Conservation (phyloP, 1,140 invertebrate genomes). For the Drosophila pallidifrons region DNA sequence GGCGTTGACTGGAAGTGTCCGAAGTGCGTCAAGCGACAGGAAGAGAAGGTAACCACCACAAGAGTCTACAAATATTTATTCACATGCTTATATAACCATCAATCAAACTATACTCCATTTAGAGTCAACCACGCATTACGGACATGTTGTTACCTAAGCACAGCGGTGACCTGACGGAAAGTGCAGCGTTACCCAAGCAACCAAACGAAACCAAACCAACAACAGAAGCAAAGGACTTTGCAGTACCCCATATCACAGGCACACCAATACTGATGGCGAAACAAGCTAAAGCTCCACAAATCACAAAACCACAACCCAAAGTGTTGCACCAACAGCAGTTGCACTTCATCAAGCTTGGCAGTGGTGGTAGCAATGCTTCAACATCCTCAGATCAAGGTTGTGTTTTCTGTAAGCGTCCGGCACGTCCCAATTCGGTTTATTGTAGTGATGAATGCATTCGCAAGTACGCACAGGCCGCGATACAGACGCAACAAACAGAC, state of each 20-base stretch:
- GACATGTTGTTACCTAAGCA: constrained; percentile 63
- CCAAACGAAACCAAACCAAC: constrained; percentile 46
- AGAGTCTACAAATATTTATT: neutral
- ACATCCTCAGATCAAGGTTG: constrained; percentile 82
- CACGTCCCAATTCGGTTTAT: constrained; percentile 91
- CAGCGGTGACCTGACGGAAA: constrained; percentile 6
- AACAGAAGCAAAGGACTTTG: constrained; percentile 13
- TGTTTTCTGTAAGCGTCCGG: constrained; percentile 91
- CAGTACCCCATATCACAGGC: constrained; percentile 1
- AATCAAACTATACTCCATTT: neutral
- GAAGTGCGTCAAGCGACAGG: constrained; percentile 89
- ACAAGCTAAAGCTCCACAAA: constrained; percentile 20
- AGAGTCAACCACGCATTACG: constrained; percentile 75
- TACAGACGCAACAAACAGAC: constrained; percentile 72
- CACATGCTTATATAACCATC: neutral
- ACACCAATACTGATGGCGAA: constrained; percentile 11
- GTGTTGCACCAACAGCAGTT: constrained; percentile 55
- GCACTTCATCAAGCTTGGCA: constrained; percentile 61
- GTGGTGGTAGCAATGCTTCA: constrained; percentile 12
- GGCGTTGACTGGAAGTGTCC: constrained; percentile 96
- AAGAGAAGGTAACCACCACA: constrained; percentile 62
- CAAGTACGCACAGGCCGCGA: constrained; percentile 92
- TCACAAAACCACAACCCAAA: constrained; percentile 29
- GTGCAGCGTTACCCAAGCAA: constrained; percentile 28
- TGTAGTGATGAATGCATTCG: constrained; percentile 95